phyloP scores from a whole-genome alignment of 2,113 vertebrate species.

The human region DNA sequence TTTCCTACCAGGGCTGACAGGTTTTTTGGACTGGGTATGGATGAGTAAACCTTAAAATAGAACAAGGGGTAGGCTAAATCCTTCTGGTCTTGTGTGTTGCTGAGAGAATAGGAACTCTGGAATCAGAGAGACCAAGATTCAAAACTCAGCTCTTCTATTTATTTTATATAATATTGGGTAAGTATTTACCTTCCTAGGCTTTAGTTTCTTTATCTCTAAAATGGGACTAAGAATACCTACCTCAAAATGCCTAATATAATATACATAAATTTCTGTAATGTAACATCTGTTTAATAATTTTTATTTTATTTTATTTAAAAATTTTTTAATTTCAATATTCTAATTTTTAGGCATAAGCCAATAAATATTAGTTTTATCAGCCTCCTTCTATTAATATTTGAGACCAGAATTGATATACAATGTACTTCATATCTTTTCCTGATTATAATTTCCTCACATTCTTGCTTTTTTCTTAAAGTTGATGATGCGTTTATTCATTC shows the following conservation, averaged over 20 bases:
- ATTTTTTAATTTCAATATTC: too few species aligned
- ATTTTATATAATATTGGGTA: background rate
- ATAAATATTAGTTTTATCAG: background rate
- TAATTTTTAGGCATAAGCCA: too few species aligned
- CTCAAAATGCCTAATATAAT: background rate
- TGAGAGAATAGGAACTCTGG: background rate
- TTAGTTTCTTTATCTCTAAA: background rate
- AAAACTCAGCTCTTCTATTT: background rate
- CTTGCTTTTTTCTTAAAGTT: background rate
- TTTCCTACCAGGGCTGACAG: background rate
- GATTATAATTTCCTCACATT: background rate
- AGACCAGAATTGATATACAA: background rate
- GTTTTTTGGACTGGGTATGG: background rate
- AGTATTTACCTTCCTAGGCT: background rate
- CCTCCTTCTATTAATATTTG: background rate
- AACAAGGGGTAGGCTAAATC: background rate
- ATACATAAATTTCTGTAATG: background rate
- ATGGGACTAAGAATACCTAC: background rate
- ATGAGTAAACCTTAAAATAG: slow-evolving; percentile 48
- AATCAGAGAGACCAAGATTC: slow-evolving; percentile 32
- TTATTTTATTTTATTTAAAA: too few species aligned
- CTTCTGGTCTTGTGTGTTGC: background rate
- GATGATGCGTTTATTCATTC: background rate
- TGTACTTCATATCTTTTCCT: background rate
- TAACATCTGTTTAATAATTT: background rate